Base-by-base conservation (phyloP, 1,140 invertebrate genomes). In the Penaeus indicus region DNA sequence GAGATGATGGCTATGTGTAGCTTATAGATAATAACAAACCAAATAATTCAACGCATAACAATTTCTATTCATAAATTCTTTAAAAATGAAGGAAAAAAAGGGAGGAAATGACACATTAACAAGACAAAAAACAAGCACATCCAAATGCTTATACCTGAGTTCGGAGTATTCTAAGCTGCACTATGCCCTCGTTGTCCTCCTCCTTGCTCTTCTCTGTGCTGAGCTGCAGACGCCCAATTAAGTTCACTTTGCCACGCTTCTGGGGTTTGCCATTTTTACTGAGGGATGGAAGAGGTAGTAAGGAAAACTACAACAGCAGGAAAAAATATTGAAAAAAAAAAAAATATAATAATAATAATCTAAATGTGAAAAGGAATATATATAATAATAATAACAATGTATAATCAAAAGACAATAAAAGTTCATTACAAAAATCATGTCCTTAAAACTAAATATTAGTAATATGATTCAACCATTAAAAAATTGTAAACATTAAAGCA, bases 171-270 rank as follows among this genome's bases (percentile, higher is more conserved):
- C 98, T 95, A 64, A 99, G 94, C 93, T 99, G 97, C 91, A 99
- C 97, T 92, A 99, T 99, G 69, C 97, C 98, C 94, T 99, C 97
- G 93, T 99, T 99, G 93, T 99, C 97, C 93, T 98, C 98, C 92
- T 99, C 96, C 93, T 98, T 97, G 90, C 97, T 97, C 88, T 97
- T 95, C 93, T 99, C 98, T 10, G 98, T 99, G 91, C 97, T 98
- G 61, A 99, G 93, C 93, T 99, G 98, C 77, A 99, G 94, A 90
- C 98, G 94, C 80, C 98, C 98, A 93, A 99, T 97, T 86, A 99
- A 94, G 95, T 99, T 99, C 86, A 97, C 95, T 94, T 98, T 98
- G 38, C 98, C 98, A 91, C 98, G 93, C 92, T 97, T 97, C 93
- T 99, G 98, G 25, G 96, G 93, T 94, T 98, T 98, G 25, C 96